These are phyloP conservation scores for Lasioglossum marginatum DNA, from an alignment of 2,888 invertebrate species.

Conservation along the genomic window DNA sequence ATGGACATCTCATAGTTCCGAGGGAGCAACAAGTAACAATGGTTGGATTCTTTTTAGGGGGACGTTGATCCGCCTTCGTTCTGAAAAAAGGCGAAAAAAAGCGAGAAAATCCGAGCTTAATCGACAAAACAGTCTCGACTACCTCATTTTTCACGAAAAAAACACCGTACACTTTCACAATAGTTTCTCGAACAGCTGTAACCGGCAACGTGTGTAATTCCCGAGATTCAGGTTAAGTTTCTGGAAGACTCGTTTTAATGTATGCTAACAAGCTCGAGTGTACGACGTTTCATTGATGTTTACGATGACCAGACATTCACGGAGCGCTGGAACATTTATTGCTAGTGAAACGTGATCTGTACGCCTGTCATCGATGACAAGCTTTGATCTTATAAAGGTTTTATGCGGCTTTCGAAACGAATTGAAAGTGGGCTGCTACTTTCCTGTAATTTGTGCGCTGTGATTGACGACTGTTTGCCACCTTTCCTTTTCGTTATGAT, in stretches of 20 bases:
- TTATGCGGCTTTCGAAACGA: background rate
- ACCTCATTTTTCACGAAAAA: slow-evolving; percentile 48
- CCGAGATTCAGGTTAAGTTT: slow-evolving; percentile 71
- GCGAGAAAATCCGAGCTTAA: slow-evolving; percentile 72
- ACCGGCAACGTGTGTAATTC: slow-evolving; percentile 71
- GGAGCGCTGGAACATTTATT: background rate
- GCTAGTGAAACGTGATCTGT: background rate
- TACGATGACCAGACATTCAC: background rate
- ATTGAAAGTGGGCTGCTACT: background rate
- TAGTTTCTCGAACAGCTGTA: slow-evolving; percentile 75
- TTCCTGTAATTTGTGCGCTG: background rate
- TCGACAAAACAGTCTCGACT: slow-evolving; percentile 66
- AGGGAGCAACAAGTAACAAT: slow-evolving; percentile 19
- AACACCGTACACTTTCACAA: slow-evolving; percentile 37
- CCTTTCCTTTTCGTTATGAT: background rate
- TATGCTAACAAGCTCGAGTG: background rate
- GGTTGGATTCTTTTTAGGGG: slow-evolving; percentile 30
- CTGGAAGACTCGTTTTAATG: slow-evolving; percentile 76
- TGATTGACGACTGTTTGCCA: background rate
- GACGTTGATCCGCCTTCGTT: slow-evolving; percentile 8
- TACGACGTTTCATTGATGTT: background rate
- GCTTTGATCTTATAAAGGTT: background rate
- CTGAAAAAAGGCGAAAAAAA: slow-evolving; percentile 62
- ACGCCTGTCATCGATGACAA: background rate
- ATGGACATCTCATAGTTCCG: background rate